Evolutionary conservation across 2,797 vertebrate genomes (phyloP), one percentile per base, ranked within the genome.

Genomic region (Saguinus oedipus): DNA sequence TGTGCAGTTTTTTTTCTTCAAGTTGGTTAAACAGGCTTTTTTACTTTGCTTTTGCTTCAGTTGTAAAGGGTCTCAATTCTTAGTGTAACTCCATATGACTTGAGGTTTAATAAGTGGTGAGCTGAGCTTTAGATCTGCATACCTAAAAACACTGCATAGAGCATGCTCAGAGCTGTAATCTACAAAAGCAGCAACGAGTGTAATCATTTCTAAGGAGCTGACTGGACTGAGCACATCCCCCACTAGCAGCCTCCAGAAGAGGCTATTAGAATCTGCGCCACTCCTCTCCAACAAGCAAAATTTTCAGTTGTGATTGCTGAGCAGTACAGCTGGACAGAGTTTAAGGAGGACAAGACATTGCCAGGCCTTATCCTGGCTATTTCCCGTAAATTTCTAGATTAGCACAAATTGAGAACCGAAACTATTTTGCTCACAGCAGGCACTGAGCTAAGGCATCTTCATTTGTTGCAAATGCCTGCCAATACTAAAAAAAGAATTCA

Each of bases 371-470:
- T 10, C 48, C 33, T 91, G 83, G 64, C 39, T 81, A 22, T 12
- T 82, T 89, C 46, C 27, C 39, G 0, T n/a, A 85, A 83, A 94
- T 90, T 87, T 94, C 48, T 92, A 80, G 93, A 84, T 84, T 91
- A 75, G 79, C 90, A 90, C 19, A n/a, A 81, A 89, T 70, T 33
- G 59, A 84, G 86, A 85, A 79, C 27, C 14, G 12, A 81, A 61
- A 68, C 80, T 89, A 53, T 89, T 92, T 93, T 93, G 61, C 44
- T 93, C 59, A 83, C 87, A 84, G 90, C 48, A 94, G 88, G 53
- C 27, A 44, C 17, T 33, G 72, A 92, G 61, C 48, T 83, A 53
- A 59, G 83, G 48, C 82, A 44, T 88, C 83, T 79, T 93, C 79
- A 83, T 74, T 86, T 80, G 84, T 84, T 48, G 55, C 61, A 81